Evolutionary conservation across 2,888 invertebrate species (phyloP).

Genomic region (Drosophila paucipuncta): DNA sequence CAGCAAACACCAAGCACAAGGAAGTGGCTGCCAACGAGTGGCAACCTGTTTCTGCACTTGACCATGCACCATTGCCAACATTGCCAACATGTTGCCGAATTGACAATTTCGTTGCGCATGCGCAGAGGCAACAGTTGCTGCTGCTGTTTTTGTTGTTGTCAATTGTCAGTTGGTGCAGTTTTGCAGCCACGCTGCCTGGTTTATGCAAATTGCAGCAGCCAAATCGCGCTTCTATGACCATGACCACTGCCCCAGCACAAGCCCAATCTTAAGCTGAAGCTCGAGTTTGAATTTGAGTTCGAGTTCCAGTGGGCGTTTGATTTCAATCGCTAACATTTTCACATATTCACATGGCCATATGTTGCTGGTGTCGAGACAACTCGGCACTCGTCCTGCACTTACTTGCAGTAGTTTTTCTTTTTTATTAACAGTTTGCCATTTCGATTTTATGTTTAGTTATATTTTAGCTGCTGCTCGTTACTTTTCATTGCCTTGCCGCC

Average conservation of each 20-base stretch:
- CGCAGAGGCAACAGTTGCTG: slow-evolving; percentile 57
- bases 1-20: slow-evolving; percentile 58
- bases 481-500: slow-evolving; percentile 67
- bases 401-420: slow-evolving; percentile 17
- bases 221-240: slow-evolving; percentile 39
- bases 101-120: slow-evolving; percentile 74
- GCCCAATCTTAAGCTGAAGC: slow-evolving; percentile 53
- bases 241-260: slow-evolving; percentile 40
- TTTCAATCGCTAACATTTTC: slow-evolving; percentile 80
- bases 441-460: slow-evolving; percentile 80
- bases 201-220: slow-evolving; percentile 78
- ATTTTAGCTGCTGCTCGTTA: slow-evolving; percentile 75
- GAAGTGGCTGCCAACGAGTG: slow-evolving; percentile 67
- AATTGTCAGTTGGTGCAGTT: slow-evolving; percentile 68
- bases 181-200: slow-evolving; percentile 57
- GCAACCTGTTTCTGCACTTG: slow-evolving; percentile 81
- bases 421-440: slow-evolving; percentile 80
- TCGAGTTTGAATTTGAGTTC: slow-evolving; percentile 40
- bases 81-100: slow-evolving; percentile 81
- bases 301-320: slow-evolving; percentile 80
- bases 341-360: slow-evolving; percentile 67
- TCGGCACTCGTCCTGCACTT: slow-evolving; percentile 50
- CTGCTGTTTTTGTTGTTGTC: slow-evolving; percentile 67
- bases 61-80: slow-evolving; percentile 67
- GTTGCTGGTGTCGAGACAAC: slow-evolving; percentile 65